A percentile compares a stretch with the other conserved stretches of the same genome.
Conservation (phyloP, 2,113 vertebrate genomes). For the Deroptyus accipitrinus region DNA sequence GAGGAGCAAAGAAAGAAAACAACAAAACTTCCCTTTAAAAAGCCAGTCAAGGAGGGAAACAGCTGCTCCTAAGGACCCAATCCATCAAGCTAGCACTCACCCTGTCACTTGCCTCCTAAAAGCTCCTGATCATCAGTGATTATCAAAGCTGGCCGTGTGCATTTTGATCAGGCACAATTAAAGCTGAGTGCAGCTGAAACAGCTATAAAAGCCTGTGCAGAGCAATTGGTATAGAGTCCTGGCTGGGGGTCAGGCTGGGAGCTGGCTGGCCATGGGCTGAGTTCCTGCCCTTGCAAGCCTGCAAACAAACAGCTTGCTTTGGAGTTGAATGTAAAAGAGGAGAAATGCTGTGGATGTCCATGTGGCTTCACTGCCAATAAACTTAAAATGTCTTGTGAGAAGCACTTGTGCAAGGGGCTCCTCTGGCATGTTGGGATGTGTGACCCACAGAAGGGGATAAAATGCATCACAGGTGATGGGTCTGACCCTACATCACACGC, state of each 20-base stretch:
- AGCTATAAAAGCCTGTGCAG: conserved; percentile 39
- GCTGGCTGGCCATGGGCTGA: neutral
- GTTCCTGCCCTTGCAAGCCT: neutral
- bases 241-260: conserved; percentile 21
- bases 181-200: conserved; percentile 49
- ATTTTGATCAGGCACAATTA: conserved; percentile 65
- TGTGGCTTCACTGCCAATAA: neutral
- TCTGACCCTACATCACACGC: neutral
- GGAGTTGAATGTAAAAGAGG: neutral
- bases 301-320: neutral
- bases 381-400: neutral
- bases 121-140: conserved; percentile 56
- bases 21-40: neutral
- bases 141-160: conserved; percentile 34
- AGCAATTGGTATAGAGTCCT: conserved; percentile 24
- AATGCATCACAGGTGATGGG: neutral
- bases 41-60: conserved; percentile 14
- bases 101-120: conserved; percentile 44
- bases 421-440: fast-evolving
- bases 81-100: conserved; percentile 18
- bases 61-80: conserved; percentile 41
- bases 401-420: fast-evolving
- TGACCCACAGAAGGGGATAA: neutral
- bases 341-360: fast-evolving
- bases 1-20: neutral